Evolutionary conservation across 2,797 vertebrate genomes (phyloP).

Genomic region (Carduelis carduelis): DNA sequence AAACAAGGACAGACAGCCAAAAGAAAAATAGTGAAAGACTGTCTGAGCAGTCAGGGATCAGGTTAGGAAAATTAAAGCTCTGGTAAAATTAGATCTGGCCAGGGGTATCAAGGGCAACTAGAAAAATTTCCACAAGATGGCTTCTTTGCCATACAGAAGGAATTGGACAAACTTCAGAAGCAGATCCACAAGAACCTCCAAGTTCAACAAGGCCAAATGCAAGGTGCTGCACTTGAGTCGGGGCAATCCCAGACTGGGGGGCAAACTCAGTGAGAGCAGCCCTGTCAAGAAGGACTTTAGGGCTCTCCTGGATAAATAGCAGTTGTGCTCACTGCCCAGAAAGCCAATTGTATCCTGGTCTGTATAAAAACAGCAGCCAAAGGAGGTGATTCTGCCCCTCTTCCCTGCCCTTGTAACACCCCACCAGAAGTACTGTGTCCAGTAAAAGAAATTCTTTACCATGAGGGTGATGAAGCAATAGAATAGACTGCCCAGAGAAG

Average conservation of each 20-base stretch:
- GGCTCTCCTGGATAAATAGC: neutral
- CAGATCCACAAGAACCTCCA: rapidly evolving
- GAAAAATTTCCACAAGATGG: neutral
- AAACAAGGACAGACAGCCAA: neutral
- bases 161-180: neutral
- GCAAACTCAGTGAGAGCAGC: neutral
- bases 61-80: neutral
- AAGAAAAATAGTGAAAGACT: neutral
- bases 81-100: neutral
- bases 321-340: neutral
- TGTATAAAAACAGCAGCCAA: neutral
- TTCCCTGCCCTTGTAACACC: too few species aligned
- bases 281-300: neutral
- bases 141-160: neutral
- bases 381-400: neutral
- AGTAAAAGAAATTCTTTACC: neutral
- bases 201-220: neutral
- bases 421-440: neutral
- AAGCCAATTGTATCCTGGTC: neutral
- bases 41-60: neutral
- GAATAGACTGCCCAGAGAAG: neutral
- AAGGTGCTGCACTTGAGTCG: neutral
- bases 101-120: neutral
- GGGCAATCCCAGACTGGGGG: neutral
- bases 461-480: neutral